Percentiles rank a stretch among this genome's conserved stretches.
Evolutionary conservation across 2,797 vertebrate species (phyloP).

Genomic region (Gadopsis bispinosus): DNA sequence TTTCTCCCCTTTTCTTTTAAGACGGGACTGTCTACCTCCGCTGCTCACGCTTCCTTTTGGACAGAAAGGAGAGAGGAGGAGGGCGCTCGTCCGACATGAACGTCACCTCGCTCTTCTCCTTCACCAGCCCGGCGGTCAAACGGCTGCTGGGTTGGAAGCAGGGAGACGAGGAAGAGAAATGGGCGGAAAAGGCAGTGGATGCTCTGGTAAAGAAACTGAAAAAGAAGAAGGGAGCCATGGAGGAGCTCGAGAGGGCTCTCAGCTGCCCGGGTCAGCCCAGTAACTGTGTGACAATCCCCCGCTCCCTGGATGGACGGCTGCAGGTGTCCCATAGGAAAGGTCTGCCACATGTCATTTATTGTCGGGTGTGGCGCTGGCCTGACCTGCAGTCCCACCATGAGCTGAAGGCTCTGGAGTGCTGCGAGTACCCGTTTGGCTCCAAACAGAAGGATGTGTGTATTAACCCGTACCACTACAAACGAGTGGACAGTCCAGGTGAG

Average conservation of each 20-base stretch:
- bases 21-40: slow-evolving; percentile 35
- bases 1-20: slow-evolving; percentile 21
- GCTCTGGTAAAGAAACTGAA: slow-evolving; percentile 95
- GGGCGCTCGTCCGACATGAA: slow-evolving; percentile 86
- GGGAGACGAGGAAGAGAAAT: slow-evolving; percentile 98
- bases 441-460: slow-evolving; percentile 99
- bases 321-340: slow-evolving; percentile 97
- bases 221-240: slow-evolving; percentile 97
- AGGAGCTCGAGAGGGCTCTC: slow-evolving; percentile 92
- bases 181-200: slow-evolving; percentile 97
- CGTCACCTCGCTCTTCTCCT: slow-evolving; percentile 96
- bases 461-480: slow-evolving; percentile 98
- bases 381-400: slow-evolving; percentile 98
- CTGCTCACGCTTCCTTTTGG: slow-evolving; percentile 50
- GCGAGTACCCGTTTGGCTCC: slow-evolving; percentile 96
- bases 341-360: slow-evolving; percentile 95
- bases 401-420: slow-evolving; percentile 97
- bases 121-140: slow-evolving; percentile 97
- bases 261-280: slow-evolving; percentile 95
- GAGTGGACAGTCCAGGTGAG: slow-evolving; percentile 97
- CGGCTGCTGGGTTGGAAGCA: slow-evolving; percentile 97
- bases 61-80: slow-evolving; percentile 59
- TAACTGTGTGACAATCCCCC: slow-evolving; percentile 96
- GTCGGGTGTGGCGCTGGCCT: slow-evolving; percentile 97
- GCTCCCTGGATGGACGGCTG: slow-evolving; percentile 94